Evolutionary conservation across 2,113 vertebrate species (phyloP).

Genomic region (Connochaetes taurinus): DNA sequence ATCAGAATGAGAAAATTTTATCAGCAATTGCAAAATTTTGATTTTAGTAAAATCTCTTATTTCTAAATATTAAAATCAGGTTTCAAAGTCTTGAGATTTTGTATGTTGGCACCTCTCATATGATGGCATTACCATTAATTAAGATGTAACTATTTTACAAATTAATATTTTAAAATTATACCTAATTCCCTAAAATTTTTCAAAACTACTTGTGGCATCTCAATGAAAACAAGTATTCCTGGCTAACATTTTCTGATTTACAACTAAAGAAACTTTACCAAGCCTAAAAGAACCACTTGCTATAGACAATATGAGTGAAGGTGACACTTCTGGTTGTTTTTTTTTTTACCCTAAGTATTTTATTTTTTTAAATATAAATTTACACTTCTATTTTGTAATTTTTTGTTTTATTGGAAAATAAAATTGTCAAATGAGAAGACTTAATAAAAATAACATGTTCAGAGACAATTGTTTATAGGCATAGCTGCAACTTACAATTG

Average conservation of each 20-base stretch:
- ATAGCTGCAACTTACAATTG: not conserved
- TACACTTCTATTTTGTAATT: not conserved
- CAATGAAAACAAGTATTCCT: not conserved
- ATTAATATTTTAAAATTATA: constrained; percentile 28
- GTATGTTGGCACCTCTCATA: not conserved
- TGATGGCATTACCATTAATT: not conserved
- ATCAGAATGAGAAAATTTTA: not conserved
- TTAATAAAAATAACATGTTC: not conserved
- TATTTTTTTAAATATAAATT: too few relatives aligned
- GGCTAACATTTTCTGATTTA: not conserved
- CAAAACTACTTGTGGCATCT: not conserved
- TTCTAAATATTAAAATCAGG: constrained; percentile 12
- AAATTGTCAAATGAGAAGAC: not conserved
- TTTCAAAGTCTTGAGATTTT: constrained; percentile 16
- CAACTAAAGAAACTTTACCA: not conserved
- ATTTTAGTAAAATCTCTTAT: not conserved
- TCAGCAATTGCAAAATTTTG: not conserved
- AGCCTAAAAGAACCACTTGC: not conserved
- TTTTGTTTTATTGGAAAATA: not conserved
- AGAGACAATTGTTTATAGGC: not conserved
- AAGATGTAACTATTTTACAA: constrained; percentile 10
- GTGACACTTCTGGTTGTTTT: not conserved
- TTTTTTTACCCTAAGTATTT: too few relatives aligned
- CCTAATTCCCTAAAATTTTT: not conserved
- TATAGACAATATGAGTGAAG: not conserved